Evolutionary conservation across 1,140 invertebrate species (phyloP).

Genomic region (Manduca sexta): DNA sequence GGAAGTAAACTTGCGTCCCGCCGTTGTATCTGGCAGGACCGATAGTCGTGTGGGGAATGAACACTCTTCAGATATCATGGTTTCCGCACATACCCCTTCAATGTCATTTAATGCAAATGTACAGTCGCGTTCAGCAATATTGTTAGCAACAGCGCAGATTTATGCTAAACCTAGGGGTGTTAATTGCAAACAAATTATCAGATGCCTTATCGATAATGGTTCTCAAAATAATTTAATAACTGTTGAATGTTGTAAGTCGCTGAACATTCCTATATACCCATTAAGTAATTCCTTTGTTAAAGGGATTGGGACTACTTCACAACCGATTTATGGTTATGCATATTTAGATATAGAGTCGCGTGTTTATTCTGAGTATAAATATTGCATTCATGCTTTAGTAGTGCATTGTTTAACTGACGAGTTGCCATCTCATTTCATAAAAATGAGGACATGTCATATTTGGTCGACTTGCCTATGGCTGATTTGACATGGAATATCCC

Average conservation of each 20-base stretch:
- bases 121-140: not conserved
- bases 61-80: too few relatives aligned
- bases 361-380: too few relatives aligned
- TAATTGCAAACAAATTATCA: too few relatives aligned
- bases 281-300: constrained; percentile 15
- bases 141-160: constrained; percentile 4
- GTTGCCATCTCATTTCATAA: constrained; percentile 7
- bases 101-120: not conserved
- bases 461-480: constrained; percentile 1
- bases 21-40: not conserved
- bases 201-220: constrained; percentile 15
- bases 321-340: constrained; percentile 13
- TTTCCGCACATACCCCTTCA: not conserved
- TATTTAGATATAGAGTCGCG: constrained; percentile 14
- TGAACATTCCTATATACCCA: constrained; percentile 13
- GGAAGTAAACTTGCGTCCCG: not conserved
- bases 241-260: constrained; percentile 10
- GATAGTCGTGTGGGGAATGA: not conserved
- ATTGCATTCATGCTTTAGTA: too few relatives aligned
- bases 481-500: constrained; percentile 18
- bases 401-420: constrained; percentile 13
- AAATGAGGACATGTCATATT: too few relatives aligned
- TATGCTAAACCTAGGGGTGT: not conserved
- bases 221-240: constrained; percentile 19
- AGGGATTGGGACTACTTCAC: constrained; percentile 12